Base-by-base conservation (phyloP, 2,797 vertebrate species). In the Sebastes cheni region DNA sequence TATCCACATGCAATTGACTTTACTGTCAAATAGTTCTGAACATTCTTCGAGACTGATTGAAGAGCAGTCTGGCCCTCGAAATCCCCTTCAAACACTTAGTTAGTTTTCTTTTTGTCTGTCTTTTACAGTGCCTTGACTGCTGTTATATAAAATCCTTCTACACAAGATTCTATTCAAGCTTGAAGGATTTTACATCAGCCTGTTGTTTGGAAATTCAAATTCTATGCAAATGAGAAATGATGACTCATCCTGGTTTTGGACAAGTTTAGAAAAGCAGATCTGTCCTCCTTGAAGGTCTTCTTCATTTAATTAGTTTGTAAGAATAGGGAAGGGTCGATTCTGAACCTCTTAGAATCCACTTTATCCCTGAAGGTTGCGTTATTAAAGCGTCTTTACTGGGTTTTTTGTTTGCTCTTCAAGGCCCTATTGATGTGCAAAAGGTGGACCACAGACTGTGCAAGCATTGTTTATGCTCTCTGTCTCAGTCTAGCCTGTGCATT, bases 221-320 rank as follows among this genome's bases (percentile, higher is more conserved):
- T 70, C 7, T 34, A 81, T 88, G 80, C 72, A 86, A 85, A 89
- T 85, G 65, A 81, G 73, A 79, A 82, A 78, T 60, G 66, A 72
- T 94, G 90, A 92, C 76, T 91, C 90, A 82, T 61, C 75, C 39
- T 50, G 32, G 18, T 70, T 75, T 80, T 55, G 34, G 23, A 77
- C 20, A 66, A 55, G n/a, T 71, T 62, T 36, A 71, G 11, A 67
- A 70, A 75, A 67, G 71, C 58, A 22, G 18, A 29, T 61, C 16
- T 29, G 78, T 80, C 60, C 29, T 34, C 52, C 42, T 18, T 75
- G 20, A 72, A 76, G 82, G 64, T 71, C 50, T 36, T 76, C 68
- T 75, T 14, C 58, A 54, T 91, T 85, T 50, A 77, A 72, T 84
- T 80, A 56, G 82, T 77, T 76, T 77, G 67, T 46, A 50, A 76